Evolutionary conservation across 2,113 vertebrate genomes (phyloP), one percentile per base, ranked within the genome.

Genomic region (Colinus virginianus): DNA sequence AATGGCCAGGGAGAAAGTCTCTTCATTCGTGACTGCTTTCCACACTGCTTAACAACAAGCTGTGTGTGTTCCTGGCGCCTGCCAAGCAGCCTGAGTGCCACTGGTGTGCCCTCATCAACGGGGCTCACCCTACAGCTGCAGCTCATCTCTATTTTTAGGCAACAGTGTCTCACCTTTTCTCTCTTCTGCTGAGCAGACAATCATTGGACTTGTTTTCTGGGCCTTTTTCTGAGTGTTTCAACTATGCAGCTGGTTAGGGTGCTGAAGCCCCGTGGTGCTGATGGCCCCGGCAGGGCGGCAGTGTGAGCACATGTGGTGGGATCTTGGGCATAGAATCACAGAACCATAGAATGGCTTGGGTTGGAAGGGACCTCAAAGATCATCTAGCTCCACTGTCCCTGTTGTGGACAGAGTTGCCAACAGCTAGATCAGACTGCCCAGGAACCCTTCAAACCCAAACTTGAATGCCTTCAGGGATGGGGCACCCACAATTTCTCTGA

Each of bases 1-100:
- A 90, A 92, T 86, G 32, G 46, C 61, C 8, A 64, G 22, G 78
- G 84, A 84, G 87, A 90, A 94, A 90, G 84, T 87, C 75, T 90
- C 46, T 93, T 83, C 94, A 70, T 88, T 80, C 0, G 2, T 94
- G 93, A 42, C 86, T 88, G 84, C 51, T 34, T 90, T 93, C 89
- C 90, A 86, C 22, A 38, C 68, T 78, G 90, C 68, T 85, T 56
- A 43, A 61, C 90, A 79, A 76, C 9, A 3, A 77, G 91, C 77
- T 87, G 59, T 77, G 87, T 79, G 72, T 34, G 17, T 83, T 77
- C 51, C 21, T 26, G 15, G 1, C 23, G 63, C 86, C 76, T 93
- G 90, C 92, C 94, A 93, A 91, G 72, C 82, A 79, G 63, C 59
- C 59, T 1, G 12, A 43, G 88, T 83, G 26, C 53, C 19, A 66